A percentile compares a stretch with the other conserved stretches of the same genome.
Conservation (phyloP, 2,113 vertebrate species). For the Prionailurus bengalensis region DNA sequence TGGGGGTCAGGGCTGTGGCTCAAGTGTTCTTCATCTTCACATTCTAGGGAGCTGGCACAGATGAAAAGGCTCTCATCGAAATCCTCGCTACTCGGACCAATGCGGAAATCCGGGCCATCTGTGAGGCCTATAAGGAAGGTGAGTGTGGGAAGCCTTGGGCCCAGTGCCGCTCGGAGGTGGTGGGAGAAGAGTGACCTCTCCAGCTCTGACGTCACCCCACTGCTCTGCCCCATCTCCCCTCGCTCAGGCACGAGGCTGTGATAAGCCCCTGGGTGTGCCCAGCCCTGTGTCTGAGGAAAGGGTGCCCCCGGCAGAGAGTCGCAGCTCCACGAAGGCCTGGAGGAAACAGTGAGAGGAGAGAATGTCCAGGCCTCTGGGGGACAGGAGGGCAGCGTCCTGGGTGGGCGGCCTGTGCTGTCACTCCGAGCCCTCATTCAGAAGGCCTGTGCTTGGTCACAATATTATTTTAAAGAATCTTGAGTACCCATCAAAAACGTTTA, state of each 20-base stretch:
- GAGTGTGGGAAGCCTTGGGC: slow-evolving; percentile 59
- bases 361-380: not conserved
- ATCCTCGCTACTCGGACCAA: slow-evolving; percentile 96
- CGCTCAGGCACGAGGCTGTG: not conserved
- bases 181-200: accelerated
- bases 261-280: not conserved
- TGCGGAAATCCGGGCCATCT: slow-evolving; percentile 93
- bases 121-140: slow-evolving; percentile 91
- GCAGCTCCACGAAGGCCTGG: not conserved
- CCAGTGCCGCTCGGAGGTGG: not conserved
- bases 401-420: accelerated
- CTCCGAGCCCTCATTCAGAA: not conserved
- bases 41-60: slow-evolving; percentile 95
- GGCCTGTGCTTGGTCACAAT: accelerated
- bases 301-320: not conserved
- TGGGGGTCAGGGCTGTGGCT: not conserved
- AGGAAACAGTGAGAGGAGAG: not conserved
- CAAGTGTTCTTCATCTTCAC: not conserved
- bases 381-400: accelerated
- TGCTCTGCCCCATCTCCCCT: not conserved
- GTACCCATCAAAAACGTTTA: not conserved
- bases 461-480: not conserved
- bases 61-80: slow-evolving; percentile 96
- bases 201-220: not conserved
- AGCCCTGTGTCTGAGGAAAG: not conserved